Conservation (phyloP, 1,140 invertebrate genomes). For the Atta texana region DNA sequence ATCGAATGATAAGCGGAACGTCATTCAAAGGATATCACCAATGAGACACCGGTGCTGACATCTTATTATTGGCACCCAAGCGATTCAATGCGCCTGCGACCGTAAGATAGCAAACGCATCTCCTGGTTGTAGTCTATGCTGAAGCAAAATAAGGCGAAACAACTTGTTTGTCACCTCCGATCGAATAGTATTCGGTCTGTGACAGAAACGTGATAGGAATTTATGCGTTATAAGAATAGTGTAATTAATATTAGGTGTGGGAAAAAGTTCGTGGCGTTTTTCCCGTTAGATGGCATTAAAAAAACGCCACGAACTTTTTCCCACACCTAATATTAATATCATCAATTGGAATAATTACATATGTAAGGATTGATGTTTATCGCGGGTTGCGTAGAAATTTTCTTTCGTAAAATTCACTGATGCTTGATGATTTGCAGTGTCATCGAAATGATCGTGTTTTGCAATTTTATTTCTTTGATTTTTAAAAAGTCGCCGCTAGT, state of each 20-base stretch:
- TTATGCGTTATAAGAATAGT: not conserved
- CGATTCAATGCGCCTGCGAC: not conserved
- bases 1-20: conserved; percentile 82
- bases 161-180: not conserved
- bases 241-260: not conserved
- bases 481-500: not conserved
- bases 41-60: conserved; percentile 79
- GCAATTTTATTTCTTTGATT: not conserved
- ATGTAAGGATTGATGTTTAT: not conserved
- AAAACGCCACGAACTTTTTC: too few species aligned
- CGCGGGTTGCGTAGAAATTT: not conserved
- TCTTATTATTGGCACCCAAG: conserved; percentile 64
- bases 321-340: not conserved
- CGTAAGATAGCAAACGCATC: conserved; percentile 27
- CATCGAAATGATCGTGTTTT: not conserved
- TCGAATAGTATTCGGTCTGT: not conserved
- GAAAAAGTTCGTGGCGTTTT: too few species aligned
- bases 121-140: conserved; percentile 62
- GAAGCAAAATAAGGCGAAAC: not conserved
- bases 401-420: not conserved
- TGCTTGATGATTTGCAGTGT: not conserved
- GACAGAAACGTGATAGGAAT: not conserved
- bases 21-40: conserved; percentile 79
- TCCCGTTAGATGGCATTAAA: too few species aligned
- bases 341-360: not conserved